Percentiles rank a stretch among this genome's conserved stretches.
phyloP scores from a whole-genome alignment of 2,797 vertebrate genomes.

The Manis pentadactyla region DNA sequence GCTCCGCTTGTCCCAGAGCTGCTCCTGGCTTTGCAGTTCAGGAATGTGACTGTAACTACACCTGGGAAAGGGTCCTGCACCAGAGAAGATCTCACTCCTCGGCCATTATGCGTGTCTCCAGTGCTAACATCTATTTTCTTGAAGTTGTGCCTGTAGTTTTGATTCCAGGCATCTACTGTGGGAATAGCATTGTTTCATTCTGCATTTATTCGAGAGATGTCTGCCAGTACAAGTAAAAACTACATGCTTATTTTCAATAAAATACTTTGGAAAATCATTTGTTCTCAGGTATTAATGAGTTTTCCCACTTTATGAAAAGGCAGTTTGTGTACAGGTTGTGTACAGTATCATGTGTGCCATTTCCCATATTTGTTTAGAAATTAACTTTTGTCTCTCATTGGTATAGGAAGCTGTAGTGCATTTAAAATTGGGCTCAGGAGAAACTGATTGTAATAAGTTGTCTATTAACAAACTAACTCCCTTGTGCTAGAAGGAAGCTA shows the following conservation, averaged over 20 bases:
- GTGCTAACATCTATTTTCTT: background rate
- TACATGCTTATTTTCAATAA: background rate
- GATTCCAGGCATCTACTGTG: background rate
- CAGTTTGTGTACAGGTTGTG: too few species aligned
- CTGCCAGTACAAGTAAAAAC: background rate
- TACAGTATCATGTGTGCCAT: background rate
- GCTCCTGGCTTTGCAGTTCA: background rate
- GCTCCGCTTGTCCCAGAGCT: background rate
- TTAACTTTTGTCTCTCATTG: background rate
- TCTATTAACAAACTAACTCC: background rate
- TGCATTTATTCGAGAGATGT: background rate
- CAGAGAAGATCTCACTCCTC: background rate
- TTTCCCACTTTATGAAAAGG: background rate
- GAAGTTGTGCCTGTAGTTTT: background rate
- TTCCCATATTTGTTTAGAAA: background rate
- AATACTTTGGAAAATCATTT: background rate
- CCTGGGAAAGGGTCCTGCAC: too few species aligned
- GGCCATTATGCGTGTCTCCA: accelerated
- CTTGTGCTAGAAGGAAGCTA: background rate
- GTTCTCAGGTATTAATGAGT: background rate
- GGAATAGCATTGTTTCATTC: background rate
- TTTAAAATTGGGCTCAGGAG: background rate
- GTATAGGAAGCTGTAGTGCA: background rate
- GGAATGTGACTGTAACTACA: too few species aligned
- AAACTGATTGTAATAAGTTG: background rate